Conservation (phyloP, 2,797 vertebrate genomes). For the Neomorphus geoffroyi region DNA sequence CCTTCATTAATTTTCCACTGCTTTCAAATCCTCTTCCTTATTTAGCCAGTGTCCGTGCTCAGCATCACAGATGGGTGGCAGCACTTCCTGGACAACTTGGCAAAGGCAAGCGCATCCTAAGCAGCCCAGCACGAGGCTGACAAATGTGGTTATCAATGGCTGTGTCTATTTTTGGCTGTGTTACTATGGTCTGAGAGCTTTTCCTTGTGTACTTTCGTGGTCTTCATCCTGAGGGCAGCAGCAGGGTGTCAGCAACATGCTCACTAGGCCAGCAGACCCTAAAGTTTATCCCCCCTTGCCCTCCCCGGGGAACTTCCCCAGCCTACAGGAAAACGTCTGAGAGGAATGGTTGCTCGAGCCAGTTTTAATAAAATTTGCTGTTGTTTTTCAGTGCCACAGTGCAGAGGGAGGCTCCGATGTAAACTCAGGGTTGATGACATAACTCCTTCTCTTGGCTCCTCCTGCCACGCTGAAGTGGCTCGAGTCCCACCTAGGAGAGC, state of each 20-base stretch:
- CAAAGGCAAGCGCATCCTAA: neutral
- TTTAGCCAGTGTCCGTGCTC: neutral
- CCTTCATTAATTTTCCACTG: neutral
- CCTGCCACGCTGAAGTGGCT: conserved; percentile 60
- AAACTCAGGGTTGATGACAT: conserved; percentile 64
- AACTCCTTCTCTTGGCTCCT: conserved; percentile 55
- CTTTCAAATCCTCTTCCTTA: neutral
- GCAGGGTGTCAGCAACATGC: no score
- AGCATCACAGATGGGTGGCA: neutral
- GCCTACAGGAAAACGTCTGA: neutral
- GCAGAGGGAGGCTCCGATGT: conserved; percentile 15
- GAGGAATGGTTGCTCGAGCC: neutral
- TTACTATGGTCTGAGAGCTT: neutral
- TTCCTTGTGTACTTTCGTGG: neutral
- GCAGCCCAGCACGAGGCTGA: neutral
- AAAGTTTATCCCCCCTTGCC: neutral
- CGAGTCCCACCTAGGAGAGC: conserved; percentile 65
- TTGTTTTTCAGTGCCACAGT: neutral
- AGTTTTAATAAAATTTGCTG: conserved; percentile 12
- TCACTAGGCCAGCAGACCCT: rapidly evolving
- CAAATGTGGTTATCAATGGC: neutral
- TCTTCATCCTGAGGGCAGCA: neutral
- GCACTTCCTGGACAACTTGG: neutral
- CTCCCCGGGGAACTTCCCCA: neutral
- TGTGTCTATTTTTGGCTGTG: conserved; percentile 23